Evolutionary conservation across 2,113 vertebrate species (phyloP).

Genomic region (Gambusia affinis): DNA sequence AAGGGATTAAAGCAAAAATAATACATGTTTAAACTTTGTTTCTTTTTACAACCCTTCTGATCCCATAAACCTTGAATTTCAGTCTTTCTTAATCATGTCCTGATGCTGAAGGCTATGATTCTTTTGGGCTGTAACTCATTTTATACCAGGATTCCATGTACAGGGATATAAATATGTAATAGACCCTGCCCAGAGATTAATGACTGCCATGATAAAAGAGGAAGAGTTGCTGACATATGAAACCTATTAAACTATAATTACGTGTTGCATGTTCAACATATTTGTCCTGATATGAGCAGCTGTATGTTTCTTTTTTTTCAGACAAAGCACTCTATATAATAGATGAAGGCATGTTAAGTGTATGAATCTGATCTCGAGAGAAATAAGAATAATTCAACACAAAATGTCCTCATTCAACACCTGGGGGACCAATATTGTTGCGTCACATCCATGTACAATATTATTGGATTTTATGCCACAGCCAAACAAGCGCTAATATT

Average conservation of each 20-base stretch:
- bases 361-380: conserved; percentile 49
- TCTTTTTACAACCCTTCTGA: background rate
- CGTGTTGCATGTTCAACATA: conserved; percentile 73
- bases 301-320: conserved; percentile 72
- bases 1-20: background rate
- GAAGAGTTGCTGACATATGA: conserved; percentile 76
- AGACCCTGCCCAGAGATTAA: conserved; percentile 65
- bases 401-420: conserved; percentile 61
- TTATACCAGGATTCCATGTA: conserved; percentile 50
- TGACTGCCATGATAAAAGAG: conserved; percentile 69
- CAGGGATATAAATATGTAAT: conserved; percentile 61
- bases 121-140: conserved; percentile 63
- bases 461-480: conserved; percentile 76
- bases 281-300: conserved; percentile 66
- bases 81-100: conserved; percentile 34
- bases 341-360: conserved; percentile 32
- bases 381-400: conserved; percentile 67
- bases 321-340: conserved; percentile 58
- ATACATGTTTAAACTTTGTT: background rate
- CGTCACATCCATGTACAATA: conserved; percentile 65
- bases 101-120: conserved; percentile 35
- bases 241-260: conserved; percentile 76
- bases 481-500: conserved; percentile 79
- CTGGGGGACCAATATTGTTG: conserved; percentile 70
- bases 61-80: conserved; percentile 29